phyloP scores from a whole-genome alignment of 2,888 invertebrate genomes.

The Apomyelois bistriatella region DNA sequence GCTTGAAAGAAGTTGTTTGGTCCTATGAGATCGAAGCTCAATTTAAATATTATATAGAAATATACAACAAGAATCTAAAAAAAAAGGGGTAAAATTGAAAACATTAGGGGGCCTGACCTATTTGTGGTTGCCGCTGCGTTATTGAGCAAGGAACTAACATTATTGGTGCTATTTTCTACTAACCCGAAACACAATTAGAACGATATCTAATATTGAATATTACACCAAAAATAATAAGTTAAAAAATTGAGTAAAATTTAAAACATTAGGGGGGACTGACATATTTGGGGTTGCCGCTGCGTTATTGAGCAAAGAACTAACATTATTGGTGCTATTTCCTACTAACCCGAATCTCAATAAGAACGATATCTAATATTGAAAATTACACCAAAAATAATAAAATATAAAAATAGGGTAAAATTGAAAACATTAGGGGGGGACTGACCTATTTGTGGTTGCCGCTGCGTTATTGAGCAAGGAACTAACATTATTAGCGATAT shows the following conservation, averaged over 20 bases:
- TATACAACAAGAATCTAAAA: too few species aligned
- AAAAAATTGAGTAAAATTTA: constrained; percentile 30
- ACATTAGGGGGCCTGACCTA: constrained; percentile 53
- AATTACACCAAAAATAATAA: too few species aligned
- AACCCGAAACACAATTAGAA: constrained; percentile 51
- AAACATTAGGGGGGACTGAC: constrained; percentile 56
- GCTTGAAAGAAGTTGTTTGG: too few species aligned
- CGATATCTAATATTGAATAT: too few species aligned
- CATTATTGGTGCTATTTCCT: constrained; percentile 67
- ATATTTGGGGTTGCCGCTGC: constrained; percentile 72
- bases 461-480: constrained; percentile 82
- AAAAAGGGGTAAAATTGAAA: neutral
- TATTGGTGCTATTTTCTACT: constrained; percentile 65
- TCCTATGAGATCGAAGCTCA: too few species aligned
- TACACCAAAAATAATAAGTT: constrained; percentile 12
- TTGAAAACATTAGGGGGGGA: too few species aligned
- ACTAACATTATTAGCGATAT: constrained; percentile 71
- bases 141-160: constrained; percentile 82
- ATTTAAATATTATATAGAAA: too few species aligned
- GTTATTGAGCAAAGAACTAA: constrained; percentile 82
- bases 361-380: too few species aligned
- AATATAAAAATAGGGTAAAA: constrained; percentile 23
- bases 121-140: constrained; percentile 72
- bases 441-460: constrained; percentile 74
- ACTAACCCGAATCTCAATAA: constrained; percentile 61